These are phyloP conservation scores for Erebia aethiops DNA, from an alignment of 2,888 invertebrate genomes.

Conservation along the genomic window DNA sequence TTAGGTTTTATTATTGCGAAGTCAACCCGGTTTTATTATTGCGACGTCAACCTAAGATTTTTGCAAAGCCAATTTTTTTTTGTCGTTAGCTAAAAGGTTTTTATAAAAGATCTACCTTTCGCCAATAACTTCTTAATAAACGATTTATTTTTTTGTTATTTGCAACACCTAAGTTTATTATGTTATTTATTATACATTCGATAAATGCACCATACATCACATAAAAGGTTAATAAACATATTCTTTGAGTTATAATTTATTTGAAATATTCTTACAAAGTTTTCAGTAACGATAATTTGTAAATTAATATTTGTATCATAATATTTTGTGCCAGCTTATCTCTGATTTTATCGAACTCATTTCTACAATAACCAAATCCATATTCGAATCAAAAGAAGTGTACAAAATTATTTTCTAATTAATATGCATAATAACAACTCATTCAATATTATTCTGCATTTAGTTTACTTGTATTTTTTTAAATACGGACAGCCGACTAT, in stretches of 20 bases:
- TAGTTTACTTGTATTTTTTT: not conserved
- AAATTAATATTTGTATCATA: not conserved
- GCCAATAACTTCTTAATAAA: constrained; percentile 13
- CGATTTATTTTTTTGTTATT: constrained; percentile 26
- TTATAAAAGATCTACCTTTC: constrained; percentile 14
- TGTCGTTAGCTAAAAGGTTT: constrained; percentile 17
- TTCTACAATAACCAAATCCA: no score
- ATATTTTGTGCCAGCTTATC: not conserved
- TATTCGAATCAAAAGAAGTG: no score
- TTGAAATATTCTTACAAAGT: not conserved
- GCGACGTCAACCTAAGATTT: constrained; percentile 37
- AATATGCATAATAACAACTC: no score
- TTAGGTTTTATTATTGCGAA: constrained; percentile 28
- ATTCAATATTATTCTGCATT: not conserved
- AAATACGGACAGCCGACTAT: not conserved
- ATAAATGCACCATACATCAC: constrained; percentile 37
- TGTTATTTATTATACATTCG: constrained; percentile 7
- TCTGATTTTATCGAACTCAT: not conserved
- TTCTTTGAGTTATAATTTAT: not conserved
- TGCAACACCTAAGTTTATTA: constrained; percentile 27
- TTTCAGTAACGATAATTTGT: not conserved
- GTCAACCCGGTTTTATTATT: constrained; percentile 38
- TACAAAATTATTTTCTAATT: no score
- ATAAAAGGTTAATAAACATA: constrained; percentile 14
- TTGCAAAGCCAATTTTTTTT: constrained; percentile 47